Base-by-base conservation (phyloP, 2,797 vertebrate genomes). In the Oryzias dopingdopingensis region DNA sequence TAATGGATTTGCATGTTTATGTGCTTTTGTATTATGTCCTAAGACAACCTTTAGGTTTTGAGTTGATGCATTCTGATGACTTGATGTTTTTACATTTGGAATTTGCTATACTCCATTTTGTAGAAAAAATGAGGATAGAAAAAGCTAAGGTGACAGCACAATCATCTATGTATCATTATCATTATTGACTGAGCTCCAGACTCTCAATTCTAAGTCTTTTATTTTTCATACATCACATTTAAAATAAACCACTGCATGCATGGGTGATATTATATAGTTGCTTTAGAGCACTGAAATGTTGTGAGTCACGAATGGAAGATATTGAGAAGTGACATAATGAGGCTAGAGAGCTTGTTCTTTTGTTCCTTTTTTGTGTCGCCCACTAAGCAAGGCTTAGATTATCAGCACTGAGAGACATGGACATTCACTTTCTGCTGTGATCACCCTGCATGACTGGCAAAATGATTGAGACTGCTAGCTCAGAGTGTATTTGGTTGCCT, bases 271-370 rank as follows among this genome's bases (percentile, higher is more conserved):
- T 43, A 60, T 58, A 67, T 49, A 23, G 29, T 23, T 42, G 47
- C 29, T 67, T 22, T 23, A 49, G 66, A 50, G 52, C n/a, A 26
- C 40, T 24, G 44, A 59, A 68, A 72, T 63, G 56, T 29, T 57
- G 48, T 72, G 50, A 50, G 56, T 41, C 62, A 52, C 67, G 64
- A 80, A 72, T 70, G 53, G 60, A 62, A 76, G 59, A 68, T 4
- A 26, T 49, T 13, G 24, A 61, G 72, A 82, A 76, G 80, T 82
- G 79, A 85, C 83, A 80, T 77, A 86, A 87, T 82, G 81, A 65
- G 83, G 84, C 67, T 77, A 59, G 59, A 49, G 70, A 64, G 71
- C 40, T 56, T 79, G 71, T 76, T 50, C 42, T 56, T 67, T 49
- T 65, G 47, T 80, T 69, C 57, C 32, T 37, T 37, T 32, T 37